Evolutionary conservation across 2,113 vertebrate species (phyloP), one percentile per base, ranked within the genome.

Genomic region (Alligator sinensis): DNA sequence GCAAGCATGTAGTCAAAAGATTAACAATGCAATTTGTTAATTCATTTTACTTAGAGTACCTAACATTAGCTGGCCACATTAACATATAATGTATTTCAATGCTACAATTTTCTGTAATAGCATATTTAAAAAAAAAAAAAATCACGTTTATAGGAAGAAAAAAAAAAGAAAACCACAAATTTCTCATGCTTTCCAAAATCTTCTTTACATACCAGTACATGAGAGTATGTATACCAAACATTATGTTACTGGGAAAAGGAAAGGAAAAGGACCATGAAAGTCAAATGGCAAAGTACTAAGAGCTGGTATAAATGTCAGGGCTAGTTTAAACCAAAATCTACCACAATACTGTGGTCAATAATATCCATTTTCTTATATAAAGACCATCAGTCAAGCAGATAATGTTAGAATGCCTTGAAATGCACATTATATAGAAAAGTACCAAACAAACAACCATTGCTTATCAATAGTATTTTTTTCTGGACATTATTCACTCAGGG

Each of bases 341-440:
- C 14, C 28, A 30, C 24, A 80, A 72, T 88, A 82, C 60, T 66
- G 93, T 84, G 86, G 66, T 93, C 90, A 91, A 34, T 70, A 93
- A 89, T 88, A 90, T 86, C 79, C 62, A 66, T 91, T 82, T 28
- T 28, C 21, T 86, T 54, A 1, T 70, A 47, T 5, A 22, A 84
- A 94, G 88, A 80, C 1, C 18, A 68, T 16, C 47, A 47, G 47
- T 58, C 14, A 82, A 84, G 5, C 9, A 86, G 80, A 13, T 30
- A 25, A 24, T 82, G 90, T 83, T 25, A 89, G 60, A 90, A 83
- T 11, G 9, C 38, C 27, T 55, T 47, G 27, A 64, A 25, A 9
- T 27, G 38, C 60, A 84, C 77, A 70, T 15, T 68, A 68, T 17
- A 70, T 16, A 90, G 16, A 22, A 28, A 94, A 94, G 58, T 87